phyloP scores from a whole-genome alignment of 2,888 invertebrate species.

The Lacanobia wlatinum region DNA sequence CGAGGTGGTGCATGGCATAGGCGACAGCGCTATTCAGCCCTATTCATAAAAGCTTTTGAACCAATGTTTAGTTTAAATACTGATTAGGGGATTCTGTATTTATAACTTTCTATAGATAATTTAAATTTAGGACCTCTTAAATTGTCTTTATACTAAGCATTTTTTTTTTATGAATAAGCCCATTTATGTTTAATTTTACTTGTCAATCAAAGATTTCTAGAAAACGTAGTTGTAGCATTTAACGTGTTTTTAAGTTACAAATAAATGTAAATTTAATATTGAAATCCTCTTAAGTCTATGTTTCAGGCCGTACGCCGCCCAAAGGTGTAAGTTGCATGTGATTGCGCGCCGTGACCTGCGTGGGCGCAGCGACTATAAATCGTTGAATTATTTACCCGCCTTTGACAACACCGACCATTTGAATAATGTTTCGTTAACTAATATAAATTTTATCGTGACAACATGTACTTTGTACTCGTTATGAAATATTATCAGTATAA shows the following conservation, averaged over 20 bases:
- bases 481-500: slow-evolving; percentile 65
- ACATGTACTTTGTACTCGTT: slow-evolving; percentile 50
- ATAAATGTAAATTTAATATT: no score
- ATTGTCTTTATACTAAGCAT: no score
- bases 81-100: no score
- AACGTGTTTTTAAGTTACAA: no score
- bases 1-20: slow-evolving; percentile 7
- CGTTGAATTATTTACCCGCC: slow-evolving; percentile 64
- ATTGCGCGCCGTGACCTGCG: slow-evolving; percentile 62
- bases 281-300: slow-evolving; percentile 5
- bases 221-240: no score
- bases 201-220: no score
- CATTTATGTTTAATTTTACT: no score
- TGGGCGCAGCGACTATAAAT: slow-evolving; percentile 65
- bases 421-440: slow-evolving; percentile 61
- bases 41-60: no score
- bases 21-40: not conserved
- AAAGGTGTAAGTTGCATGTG: slow-evolving; percentile 63
- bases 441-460: slow-evolving; percentile 63
- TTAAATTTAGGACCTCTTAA: no score
- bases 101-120: no score
- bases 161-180: no score
- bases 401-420: slow-evolving; percentile 65
- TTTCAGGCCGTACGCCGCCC: slow-evolving; percentile 33
- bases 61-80: no score